These are phyloP conservation scores for Heliocidaris erythrogramma DNA, from an alignment of 35 echinoderm and acorn worm species.

Conservation along the genomic window DNA sequence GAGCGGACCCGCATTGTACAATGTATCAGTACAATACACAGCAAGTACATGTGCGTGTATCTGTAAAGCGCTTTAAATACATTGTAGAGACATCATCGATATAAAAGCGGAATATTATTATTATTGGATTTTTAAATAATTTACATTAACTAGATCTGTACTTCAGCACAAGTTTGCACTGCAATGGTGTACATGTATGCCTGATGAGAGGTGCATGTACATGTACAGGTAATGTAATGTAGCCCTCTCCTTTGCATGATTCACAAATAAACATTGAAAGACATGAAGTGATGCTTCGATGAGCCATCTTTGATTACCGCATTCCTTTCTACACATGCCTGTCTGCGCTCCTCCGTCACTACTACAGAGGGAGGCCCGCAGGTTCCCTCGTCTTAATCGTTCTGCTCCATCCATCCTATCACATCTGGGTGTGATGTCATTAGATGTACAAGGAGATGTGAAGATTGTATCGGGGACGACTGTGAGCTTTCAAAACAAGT, in stretches of 20 bases:
- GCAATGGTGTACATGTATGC: background rate
- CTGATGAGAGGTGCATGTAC: background rate
- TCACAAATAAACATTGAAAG: constrained; percentile 13
- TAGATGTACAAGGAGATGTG: constrained; percentile 7
- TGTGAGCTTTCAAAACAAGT: background rate
- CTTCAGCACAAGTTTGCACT: no score
- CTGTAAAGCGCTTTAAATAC: no score
- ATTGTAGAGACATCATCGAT: no score
- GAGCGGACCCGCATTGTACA: no score
- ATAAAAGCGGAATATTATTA: no score
- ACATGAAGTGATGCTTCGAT: background rate
- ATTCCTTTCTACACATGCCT: background rate
- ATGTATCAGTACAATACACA: no score
- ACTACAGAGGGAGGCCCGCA: background rate
- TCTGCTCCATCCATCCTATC: background rate
- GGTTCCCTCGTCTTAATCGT: background rate
- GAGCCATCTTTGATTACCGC: background rate
- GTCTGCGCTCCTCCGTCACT: background rate
- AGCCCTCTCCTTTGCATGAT: background rate
- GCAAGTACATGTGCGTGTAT: no score
- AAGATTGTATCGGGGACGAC: background rate
- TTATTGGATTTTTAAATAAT: no score
- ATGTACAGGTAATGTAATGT: background rate
- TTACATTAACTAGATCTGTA: no score
- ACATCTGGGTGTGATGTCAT: background rate